Base-by-base conservation (phyloP, 2,113 vertebrate genomes). In the Pterophyllum scalare region DNA sequence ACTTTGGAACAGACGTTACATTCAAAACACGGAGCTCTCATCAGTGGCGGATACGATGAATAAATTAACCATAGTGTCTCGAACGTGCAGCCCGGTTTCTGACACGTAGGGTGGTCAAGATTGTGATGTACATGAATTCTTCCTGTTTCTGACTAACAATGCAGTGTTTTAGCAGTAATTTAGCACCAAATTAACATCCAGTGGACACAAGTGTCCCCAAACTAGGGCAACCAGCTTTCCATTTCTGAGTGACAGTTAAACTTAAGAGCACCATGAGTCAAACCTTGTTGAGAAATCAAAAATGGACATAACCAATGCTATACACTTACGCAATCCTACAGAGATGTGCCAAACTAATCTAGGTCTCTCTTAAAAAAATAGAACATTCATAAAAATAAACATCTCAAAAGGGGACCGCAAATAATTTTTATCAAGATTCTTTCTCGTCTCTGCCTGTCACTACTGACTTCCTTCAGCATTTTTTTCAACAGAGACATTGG, bases 1-100 rank as follows among this genome's bases (percentile, higher is more conserved):
- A 59, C 76, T 79, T 52, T 87, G 43, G 75, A 60, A 24, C 31
- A 56, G 74, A 49, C 64, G 8, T 62, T 57, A 75, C 9, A 9
- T 7, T 70, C 57, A 86, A 64, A 83, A 62, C 4, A 26, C 4
- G 3, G 28, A 79, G 64, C 78, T 22, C 64, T 59, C 7, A 26
- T 82, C 83, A 80, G 6, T 6, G 8, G 59, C 57, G 75, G 59
- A 38, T 59, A 75, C 9, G 58, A 31, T 58, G 60, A 77, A 52
- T 26, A 84, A 77, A 84, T 86, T 9, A 80, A 33, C 6, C 31
- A 31, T 6, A 31, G 6, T 31, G 31, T 31, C 31, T 6, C 31
- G 31, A 33, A 6, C 31, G 31, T 33, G 31, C 31, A 7, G 6
- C 31, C 6, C 31, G 6, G 31, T 33, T 33, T 33, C 6, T 33